These are phyloP conservation scores for Corydoras sp. DNA, from an alignment of 2,113 vertebrate genomes.

Conservation along the genomic window DNA sequence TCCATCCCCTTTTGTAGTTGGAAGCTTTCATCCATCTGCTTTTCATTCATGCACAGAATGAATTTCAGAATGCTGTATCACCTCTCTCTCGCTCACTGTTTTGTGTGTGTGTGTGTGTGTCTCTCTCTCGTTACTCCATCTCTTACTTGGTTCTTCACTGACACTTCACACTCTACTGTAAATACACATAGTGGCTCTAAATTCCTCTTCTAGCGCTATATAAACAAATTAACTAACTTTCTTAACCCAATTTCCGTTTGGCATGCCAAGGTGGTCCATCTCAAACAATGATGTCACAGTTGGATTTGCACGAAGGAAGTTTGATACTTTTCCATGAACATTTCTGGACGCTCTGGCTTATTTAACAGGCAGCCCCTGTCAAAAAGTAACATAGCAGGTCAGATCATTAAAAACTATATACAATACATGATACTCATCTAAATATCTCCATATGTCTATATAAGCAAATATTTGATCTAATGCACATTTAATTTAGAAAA, in stretches of 20 bases:
- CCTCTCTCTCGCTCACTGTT: constrained; percentile 1
- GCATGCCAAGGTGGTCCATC: not conserved
- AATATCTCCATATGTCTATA: too few relatives aligned
- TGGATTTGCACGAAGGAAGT: not conserved
- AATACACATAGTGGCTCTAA: constrained; percentile 22
- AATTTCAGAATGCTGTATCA: constrained; percentile 35
- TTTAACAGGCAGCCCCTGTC: too few relatives aligned
- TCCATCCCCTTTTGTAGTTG: constrained; percentile 21
- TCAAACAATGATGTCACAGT: constrained; percentile 17
- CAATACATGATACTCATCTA: too few relatives aligned
- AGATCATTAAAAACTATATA: too few relatives aligned
- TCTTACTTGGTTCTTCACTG: constrained; percentile 26
- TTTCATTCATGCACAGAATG: constrained; percentile 42
- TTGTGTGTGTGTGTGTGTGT: not conserved
- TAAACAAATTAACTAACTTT: constrained; percentile 24
- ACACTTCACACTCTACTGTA: constrained; percentile 39
- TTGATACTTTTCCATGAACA: constrained; percentile 2
- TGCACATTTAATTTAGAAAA: too few relatives aligned
- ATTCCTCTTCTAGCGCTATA: constrained; percentile 9
- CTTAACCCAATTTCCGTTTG: constrained; percentile 11
- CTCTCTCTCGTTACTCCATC: not conserved
- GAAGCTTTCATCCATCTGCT: constrained; percentile 43
- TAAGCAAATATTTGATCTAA: too few relatives aligned
- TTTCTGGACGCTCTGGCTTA: not conserved
- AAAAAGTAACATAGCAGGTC: too few relatives aligned